Percentiles rank a stretch among this genome's conserved stretches.
phyloP scores from a whole-genome alignment of 2,113 vertebrate species.

The Tragelaphus imberbis region DNA sequence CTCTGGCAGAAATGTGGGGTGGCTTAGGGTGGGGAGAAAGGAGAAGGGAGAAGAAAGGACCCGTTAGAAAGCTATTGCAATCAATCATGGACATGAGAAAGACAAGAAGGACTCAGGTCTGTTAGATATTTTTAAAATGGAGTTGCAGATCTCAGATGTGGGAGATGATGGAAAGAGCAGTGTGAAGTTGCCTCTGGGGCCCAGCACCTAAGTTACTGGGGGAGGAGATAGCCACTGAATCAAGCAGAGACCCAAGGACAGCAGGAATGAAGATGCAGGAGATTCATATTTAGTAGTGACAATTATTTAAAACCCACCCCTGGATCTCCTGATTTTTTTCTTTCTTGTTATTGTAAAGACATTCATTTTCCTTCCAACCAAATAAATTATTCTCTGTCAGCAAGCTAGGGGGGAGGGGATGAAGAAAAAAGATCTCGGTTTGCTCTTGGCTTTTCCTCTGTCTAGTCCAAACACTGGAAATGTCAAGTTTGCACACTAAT shows the following conservation, averaged over 20 bases:
- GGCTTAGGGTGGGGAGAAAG: fast-evolving
- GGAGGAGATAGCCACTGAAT: background rate
- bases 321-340: constrained; percentile 55
- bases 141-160: background rate
- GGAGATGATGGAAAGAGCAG: background rate
- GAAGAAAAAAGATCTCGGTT: constrained; percentile 56
- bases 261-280: background rate
- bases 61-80: background rate
- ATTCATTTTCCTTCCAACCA: constrained; percentile 67
- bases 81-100: background rate
- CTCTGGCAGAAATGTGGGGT: background rate
- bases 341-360: constrained; percentile 54
- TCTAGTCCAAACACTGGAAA: constrained; percentile 81
- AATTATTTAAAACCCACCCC: constrained; percentile 43
- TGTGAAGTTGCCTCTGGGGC: background rate
- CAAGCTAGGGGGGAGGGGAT: constrained; percentile 49
- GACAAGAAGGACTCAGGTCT: background rate
- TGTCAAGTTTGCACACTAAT: constrained; percentile 83
- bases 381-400: constrained; percentile 73
- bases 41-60: background rate
- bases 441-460: constrained; percentile 74
- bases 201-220: background rate
- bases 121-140: background rate
- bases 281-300: background rate
- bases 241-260: background rate